A percentile compares a stretch with the other conserved stretches of the same genome.
Evolutionary conservation across 2,888 invertebrate species (phyloP).

Genomic region (Glyphotaelius pellucidus): DNA sequence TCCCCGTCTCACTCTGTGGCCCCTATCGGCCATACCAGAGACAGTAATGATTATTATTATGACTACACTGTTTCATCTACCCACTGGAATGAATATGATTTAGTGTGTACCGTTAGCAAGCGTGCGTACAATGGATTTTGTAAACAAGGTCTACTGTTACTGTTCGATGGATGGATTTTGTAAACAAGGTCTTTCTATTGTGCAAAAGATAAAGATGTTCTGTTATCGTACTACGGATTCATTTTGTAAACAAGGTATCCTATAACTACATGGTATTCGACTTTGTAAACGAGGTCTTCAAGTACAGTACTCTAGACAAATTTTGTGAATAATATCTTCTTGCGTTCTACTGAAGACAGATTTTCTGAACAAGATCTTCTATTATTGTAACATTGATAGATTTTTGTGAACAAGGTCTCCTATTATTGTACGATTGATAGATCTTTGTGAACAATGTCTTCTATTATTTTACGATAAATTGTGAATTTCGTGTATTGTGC

Average conservation of each 20-base stretch:
- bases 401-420: neutral
- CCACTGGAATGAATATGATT: neutral
- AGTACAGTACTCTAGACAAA: neutral
- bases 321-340: neutral
- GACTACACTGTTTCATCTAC: neutral
- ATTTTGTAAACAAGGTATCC: neutral
- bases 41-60: neutral
- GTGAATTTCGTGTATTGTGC: neutral
- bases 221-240: neutral
- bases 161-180: neutral
- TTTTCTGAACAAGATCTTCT: neutral
- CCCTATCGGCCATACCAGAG: neutral
- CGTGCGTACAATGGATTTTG: neutral
- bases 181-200: neutral
- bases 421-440: neutral
- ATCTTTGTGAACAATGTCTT: neutral
- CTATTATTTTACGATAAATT: neutral
- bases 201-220: neutral
- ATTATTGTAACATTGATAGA: neutral
- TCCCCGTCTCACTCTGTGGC: neutral
- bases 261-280: neutral
- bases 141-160: neutral
- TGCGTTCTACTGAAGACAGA: neutral
- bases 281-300: neutral
- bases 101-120: neutral